Percentiles rank a stretch among this genome's conserved stretches.
phyloP scores from a whole-genome alignment of 2,888 invertebrate species.

The Sphaeridia pumilis region DNA sequence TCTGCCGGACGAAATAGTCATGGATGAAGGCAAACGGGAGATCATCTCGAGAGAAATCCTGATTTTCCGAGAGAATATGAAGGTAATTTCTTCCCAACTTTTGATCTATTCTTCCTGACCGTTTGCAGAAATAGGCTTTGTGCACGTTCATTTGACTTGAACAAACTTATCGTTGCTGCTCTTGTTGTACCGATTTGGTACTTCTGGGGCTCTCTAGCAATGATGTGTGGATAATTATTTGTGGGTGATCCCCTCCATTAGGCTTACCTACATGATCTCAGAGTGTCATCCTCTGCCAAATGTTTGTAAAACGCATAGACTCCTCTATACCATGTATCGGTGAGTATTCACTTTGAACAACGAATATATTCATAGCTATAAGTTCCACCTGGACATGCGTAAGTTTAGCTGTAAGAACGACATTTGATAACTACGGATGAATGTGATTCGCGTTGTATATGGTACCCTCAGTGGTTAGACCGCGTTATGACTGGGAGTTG shows the following conservation, averaged over 20 bases:
- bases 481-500: no score
- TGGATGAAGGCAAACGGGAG: conserved; percentile 92
- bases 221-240: conserved; percentile 31
- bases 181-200: no score
- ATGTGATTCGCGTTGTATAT: no score
- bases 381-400: not conserved
- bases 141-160: no score
- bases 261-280: conserved; percentile 30
- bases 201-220: no score
- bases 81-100: conserved; percentile 62
- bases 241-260: conserved; percentile 35
- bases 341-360: conserved; percentile 25
- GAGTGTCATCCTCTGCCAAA: conserved; percentile 34
- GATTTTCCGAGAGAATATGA: conserved; percentile 93
- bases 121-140: no score
- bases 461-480: no score
- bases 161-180: no score
- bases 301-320: conserved; percentile 15
- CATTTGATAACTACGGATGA: no score
- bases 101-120: no score
- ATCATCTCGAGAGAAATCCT: conserved; percentile 94
- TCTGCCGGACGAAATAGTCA: conserved; percentile 60
- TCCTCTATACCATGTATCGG: conserved; percentile 17
- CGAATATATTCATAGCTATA: not conserved
- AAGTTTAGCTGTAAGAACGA: no score